Conservation (phyloP, 1,140 invertebrate genomes). For the Microplitis mediator region DNA sequence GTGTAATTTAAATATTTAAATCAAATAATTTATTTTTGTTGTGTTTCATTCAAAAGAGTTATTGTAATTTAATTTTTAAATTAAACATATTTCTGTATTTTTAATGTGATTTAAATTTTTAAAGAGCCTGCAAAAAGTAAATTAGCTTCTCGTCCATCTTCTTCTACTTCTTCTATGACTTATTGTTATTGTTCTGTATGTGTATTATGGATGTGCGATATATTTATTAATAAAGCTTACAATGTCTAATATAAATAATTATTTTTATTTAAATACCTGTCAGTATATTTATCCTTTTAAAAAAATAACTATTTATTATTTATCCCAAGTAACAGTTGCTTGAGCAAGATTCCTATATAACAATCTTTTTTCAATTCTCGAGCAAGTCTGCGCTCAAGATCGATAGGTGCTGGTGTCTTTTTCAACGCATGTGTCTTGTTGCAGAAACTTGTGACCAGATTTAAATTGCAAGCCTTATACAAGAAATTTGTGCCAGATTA, state of each 20-base stretch:
- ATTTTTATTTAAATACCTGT: background rate
- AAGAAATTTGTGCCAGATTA: too few relatives aligned
- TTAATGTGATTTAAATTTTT: background rate
- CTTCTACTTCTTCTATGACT: too few relatives aligned
- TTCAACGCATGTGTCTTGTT: too few relatives aligned
- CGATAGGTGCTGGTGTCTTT: too few relatives aligned
- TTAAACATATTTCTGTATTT: background rate
- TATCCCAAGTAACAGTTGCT: too few relatives aligned
- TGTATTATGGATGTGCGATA: slow-evolving; percentile 34
- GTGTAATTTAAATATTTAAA: background rate
- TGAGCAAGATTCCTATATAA: too few relatives aligned
- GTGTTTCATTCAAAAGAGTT: background rate
- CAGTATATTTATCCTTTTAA: too few relatives aligned
- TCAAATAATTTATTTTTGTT: background rate
- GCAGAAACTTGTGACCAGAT: too few relatives aligned
- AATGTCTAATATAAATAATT: slow-evolving; percentile 11
- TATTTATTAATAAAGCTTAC: slow-evolving; percentile 33
- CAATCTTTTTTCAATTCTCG: too few relatives aligned
- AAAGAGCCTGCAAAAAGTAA: slow-evolving; percentile 18
- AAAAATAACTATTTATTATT: too few relatives aligned
- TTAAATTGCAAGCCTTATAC: too few relatives aligned
- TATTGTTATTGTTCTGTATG: slow-evolving; percentile 19
- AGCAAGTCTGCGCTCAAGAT: too few relatives aligned
- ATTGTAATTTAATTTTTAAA: background rate
- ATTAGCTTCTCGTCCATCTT: background rate